Evolutionary conservation across 2,797 vertebrate genomes (phyloP).

Genomic region (Gymnoscopelus braueri): DNA sequence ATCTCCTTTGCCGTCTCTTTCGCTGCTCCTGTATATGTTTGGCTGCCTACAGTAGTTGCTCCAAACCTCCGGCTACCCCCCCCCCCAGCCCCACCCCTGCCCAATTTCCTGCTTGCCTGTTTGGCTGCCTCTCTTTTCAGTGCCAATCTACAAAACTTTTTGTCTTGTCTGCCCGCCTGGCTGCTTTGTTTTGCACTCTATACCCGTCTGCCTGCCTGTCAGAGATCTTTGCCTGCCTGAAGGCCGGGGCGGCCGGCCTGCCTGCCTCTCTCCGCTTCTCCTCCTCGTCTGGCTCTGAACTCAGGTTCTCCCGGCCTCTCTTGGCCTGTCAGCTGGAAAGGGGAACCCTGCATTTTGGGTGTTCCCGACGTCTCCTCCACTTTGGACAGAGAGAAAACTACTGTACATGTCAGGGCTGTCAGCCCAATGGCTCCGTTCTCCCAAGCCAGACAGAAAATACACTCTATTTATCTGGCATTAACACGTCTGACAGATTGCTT

Average conservation of each 20-base stretch:
- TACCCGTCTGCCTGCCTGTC: neutral
- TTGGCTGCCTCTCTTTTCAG: neutral
- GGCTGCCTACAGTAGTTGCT: neutral
- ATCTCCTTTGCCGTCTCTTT: constrained; percentile 46
- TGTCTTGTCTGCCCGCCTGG: neutral
- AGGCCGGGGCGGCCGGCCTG: too few relatives aligned
- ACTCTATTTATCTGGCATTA: constrained; percentile 51
- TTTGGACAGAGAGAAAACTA: constrained; percentile 45
- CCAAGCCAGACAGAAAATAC: constrained; percentile 38
- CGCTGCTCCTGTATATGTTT: constrained; percentile 14
- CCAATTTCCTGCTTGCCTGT: constrained; percentile 18
- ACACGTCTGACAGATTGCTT: constrained; percentile 49
- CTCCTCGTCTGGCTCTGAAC: constrained; percentile 11
- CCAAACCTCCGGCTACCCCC: neutral
- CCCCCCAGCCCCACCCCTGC: too few relatives aligned
- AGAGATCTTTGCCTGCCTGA: too few relatives aligned
- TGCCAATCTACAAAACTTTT: neutral
- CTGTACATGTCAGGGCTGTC: constrained; percentile 37
- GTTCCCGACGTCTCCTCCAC: constrained; percentile 39
- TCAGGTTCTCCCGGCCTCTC: constrained; percentile 30
- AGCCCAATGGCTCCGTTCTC: constrained; percentile 48
- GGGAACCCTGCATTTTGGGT: constrained; percentile 49
- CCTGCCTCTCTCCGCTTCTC: neutral
- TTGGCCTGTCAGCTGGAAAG: constrained; percentile 38
- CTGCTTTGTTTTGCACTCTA: too few relatives aligned